These are phyloP conservation scores for Calycopis cecrops DNA, from an alignment of 1,140 invertebrate species.

Conservation along the genomic window DNA sequence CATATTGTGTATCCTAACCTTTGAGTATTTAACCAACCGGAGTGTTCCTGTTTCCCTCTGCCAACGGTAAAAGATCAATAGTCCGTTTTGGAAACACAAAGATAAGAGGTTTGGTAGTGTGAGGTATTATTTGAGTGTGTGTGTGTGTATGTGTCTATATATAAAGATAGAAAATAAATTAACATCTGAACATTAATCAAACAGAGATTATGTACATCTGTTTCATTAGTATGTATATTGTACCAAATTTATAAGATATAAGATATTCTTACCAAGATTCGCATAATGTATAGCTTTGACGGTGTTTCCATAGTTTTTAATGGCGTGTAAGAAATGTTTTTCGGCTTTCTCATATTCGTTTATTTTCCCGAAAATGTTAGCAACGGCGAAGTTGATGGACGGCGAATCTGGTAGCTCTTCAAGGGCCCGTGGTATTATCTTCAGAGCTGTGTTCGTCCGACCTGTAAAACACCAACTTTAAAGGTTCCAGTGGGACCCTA, in stretches of 20 bases:
- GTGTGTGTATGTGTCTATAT: not conserved
- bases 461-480: slow-evolving; percentile 58
- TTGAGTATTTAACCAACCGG: too few relatives aligned
- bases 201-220: too few relatives aligned
- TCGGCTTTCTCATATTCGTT: slow-evolving; percentile 87
- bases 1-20: too few relatives aligned
- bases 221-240: too few relatives aligned
- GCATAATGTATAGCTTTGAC: slow-evolving; percentile 82
- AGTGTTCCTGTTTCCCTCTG: too few relatives aligned
- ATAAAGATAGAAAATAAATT: too few relatives aligned
- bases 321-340: slow-evolving; percentile 85
- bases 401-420: slow-evolving; percentile 81
- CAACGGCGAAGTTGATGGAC: slow-evolving; percentile 89
- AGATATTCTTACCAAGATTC: slow-evolving; percentile 92
- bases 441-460: slow-evolving; percentile 80
- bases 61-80: too few relatives aligned
- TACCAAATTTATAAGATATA: not conserved
- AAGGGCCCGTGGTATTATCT: slow-evolving; percentile 82
- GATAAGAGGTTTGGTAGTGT: too few relatives aligned
- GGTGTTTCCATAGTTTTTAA: slow-evolving; percentile 80
- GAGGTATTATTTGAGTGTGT: not conserved
- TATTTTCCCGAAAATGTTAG: slow-evolving; percentile 91
- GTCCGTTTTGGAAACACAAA: too few relatives aligned
- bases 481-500: too few relatives aligned
- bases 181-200: too few relatives aligned